A percentile compares a stretch with the other conserved stretches of the same genome.
Conservation (phyloP, 2,797 vertebrate genomes). For the Mormyrus proboscirostris region DNA sequence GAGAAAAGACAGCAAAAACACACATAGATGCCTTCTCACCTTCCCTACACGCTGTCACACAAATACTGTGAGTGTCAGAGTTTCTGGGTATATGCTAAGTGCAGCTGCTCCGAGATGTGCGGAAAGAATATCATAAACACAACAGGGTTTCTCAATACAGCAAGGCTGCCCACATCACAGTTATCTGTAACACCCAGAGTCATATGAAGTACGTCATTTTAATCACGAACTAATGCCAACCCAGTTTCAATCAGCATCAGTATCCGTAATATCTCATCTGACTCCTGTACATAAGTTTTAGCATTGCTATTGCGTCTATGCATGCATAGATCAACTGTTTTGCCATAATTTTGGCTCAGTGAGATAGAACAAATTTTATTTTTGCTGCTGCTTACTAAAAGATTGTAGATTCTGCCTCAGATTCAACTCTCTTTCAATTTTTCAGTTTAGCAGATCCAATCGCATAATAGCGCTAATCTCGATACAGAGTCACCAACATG, state of each 20-base stretch:
- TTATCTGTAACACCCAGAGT: slow-evolving; percentile 28
- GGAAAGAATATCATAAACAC: background rate
- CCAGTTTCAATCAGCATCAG: slow-evolving; percentile 28
- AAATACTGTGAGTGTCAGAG: background rate
- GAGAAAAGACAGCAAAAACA: slow-evolving; percentile 33
- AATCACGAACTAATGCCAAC: slow-evolving; percentile 47
- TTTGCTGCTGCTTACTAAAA: slow-evolving; percentile 10
- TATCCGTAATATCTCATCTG: slow-evolving; percentile 43
- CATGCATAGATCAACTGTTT: slow-evolving; percentile 45
- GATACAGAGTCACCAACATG: slow-evolving; percentile 33
- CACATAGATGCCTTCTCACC: slow-evolving; percentile 38
- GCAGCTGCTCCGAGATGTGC: background rate
- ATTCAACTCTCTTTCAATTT: slow-evolving; percentile 42
- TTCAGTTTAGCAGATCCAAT: slow-evolving; percentile 38
- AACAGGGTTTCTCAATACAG: background rate
- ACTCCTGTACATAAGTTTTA: slow-evolving; percentile 37
- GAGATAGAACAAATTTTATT: slow-evolving; percentile 40
- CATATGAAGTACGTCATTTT: slow-evolving; percentile 32
- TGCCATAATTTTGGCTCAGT: slow-evolving; percentile 30
- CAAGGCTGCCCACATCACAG: slow-evolving; percentile 19
- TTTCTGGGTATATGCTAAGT: background rate
- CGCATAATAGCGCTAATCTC: slow-evolving; percentile 48
- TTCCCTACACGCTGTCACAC: slow-evolving; percentile 5
- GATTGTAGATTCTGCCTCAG: slow-evolving; percentile 15
- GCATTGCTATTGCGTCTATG: slow-evolving; percentile 29